Base-by-base conservation (phyloP, 1,140 invertebrate genomes). In the Musca domestica region DNA sequence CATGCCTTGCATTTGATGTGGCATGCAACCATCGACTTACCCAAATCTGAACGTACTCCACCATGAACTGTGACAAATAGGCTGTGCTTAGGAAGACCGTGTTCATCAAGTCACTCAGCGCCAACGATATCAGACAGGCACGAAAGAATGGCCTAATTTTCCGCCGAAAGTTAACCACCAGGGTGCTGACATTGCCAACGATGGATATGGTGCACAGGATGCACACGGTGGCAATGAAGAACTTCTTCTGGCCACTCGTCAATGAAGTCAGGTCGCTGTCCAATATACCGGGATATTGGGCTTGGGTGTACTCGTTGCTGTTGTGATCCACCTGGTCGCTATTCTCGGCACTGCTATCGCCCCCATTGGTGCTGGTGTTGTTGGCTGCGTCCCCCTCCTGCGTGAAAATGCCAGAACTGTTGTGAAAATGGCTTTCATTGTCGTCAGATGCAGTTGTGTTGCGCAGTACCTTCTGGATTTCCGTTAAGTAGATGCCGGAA, bases 51-150 rank as follows among this genome's bases (percentile, higher is more conserved):
- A 77, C 51, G 25, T 74, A 80, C 10, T 69, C 49, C 0, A 72
- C 70, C 7, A 67, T 69, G 14, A 78, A 74, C 64, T 77, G 71
- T 2, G 73, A 71, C 58, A 78, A 68, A 51, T 80, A 79, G 30
- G 71, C 70, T 1, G 64, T 51, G 30, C 71, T 67, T 15, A 73
- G 71, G 46, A 80, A 75, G 1, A 81, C 65, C 1, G 75, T 77
- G 19, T 77, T 81, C 5, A 81, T 63, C 3, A 85, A 71, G 71
- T 85, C 84, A 30, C 83, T 82, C 41, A 78, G 56, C 17, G 84
- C 82, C 58, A 85, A 71, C 0, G 83, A 83, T 14, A 84, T 80
- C 7, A 85, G 76, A 15, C 80, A 84, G 52, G 75, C 74, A 56
- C 79, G 71, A 6, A 80, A 81, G 23, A 81, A 76, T 3, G 76